These are phyloP conservation scores for Tinea pellionella DNA, from an alignment of 2,888 invertebrate genomes.

Conservation along the genomic window DNA sequence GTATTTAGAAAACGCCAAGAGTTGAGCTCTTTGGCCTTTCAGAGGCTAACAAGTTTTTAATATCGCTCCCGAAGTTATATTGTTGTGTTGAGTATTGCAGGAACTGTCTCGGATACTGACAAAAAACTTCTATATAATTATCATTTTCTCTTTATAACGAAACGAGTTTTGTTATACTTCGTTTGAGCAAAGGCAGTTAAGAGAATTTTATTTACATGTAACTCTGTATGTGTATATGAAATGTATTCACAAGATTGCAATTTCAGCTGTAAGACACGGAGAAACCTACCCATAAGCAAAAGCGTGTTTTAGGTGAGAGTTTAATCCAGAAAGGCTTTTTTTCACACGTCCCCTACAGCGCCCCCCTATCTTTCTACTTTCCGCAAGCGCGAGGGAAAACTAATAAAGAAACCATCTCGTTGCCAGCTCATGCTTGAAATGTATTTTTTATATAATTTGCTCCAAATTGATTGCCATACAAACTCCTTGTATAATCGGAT, in stretches of 20 bases:
- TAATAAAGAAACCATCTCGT: slow-evolving; percentile 70
- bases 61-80: neutral
- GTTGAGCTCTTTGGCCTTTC: neutral
- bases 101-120: neutral
- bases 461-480: slow-evolving; percentile 50
- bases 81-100: neutral
- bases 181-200: neutral
- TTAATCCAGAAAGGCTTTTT: slow-evolving; percentile 57
- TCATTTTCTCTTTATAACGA: neutral
- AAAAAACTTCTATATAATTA: neutral
- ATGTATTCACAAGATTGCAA: neutral
- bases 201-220: too few species aligned
- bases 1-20: neutral
- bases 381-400: slow-evolving; percentile 56
- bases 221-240: too few species aligned
- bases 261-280: neutral
- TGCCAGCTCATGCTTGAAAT: slow-evolving; percentile 68
- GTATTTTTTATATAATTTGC: slow-evolving; percentile 72
- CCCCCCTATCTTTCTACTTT: slow-evolving; percentile 23
- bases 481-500: neutral
- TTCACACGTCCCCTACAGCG: slow-evolving; percentile 45
- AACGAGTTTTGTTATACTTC: neutral
- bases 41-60: slow-evolving; percentile 10
- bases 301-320: slow-evolving; percentile 39
- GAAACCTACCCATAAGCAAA: neutral